These are phyloP conservation scores for Peromyscus polionotus DNA, from an alignment of 2,113 vertebrate genomes.

Conservation along the genomic window DNA sequence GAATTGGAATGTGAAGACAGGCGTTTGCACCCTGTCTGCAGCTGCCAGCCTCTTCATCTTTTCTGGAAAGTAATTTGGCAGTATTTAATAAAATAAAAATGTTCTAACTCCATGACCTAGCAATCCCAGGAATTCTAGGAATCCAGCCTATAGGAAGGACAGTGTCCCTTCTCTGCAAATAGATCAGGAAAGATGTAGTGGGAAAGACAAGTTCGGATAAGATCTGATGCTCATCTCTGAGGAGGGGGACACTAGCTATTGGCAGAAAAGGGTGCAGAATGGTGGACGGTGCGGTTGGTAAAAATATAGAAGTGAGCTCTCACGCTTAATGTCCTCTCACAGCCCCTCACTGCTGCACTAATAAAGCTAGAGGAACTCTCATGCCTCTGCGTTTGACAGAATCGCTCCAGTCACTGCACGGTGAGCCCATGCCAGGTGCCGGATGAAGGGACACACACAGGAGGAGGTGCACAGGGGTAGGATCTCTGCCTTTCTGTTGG, in stretches of 20 bases:
- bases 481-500: not conserved
- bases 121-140: conserved; percentile 54
- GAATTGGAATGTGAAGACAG: not conserved
- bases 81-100: not conserved
- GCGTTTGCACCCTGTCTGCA: not conserved
- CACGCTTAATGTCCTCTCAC: not conserved
- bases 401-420: not conserved
- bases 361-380: not conserved
- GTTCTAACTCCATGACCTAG: not conserved
- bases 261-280: not conserved
- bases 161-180: not conserved
- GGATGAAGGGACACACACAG: accelerated
- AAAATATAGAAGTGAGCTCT: not conserved
- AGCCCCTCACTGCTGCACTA: not conserved
- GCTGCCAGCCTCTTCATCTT: not conserved
- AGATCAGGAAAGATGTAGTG: not conserved
- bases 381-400: too few relatives aligned
- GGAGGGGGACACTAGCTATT: not conserved
- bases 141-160: not conserved
- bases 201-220: too few relatives aligned
- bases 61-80: conserved; percentile 61
- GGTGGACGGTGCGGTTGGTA: not conserved
- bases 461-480: too few relatives aligned
- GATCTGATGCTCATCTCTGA: accelerated
- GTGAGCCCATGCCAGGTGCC: not conserved